Conservation (phyloP, 2,113 vertebrate genomes). For the Leptosomus discolor region DNA sequence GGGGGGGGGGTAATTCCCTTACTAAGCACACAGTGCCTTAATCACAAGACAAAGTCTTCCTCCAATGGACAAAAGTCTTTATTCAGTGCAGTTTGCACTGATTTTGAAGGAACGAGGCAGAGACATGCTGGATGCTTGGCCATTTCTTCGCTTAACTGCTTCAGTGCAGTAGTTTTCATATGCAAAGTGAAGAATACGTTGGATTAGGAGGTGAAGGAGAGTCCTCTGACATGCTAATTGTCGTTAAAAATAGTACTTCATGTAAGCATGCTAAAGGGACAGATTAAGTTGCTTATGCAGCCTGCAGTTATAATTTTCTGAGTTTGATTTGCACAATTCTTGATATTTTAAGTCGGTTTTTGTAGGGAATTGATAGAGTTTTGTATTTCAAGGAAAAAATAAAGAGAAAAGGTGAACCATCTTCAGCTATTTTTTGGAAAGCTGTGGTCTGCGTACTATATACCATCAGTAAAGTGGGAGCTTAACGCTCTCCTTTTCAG, state of each 20-base stretch:
- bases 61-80: not conserved
- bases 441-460: rapidly evolving
- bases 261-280: not conserved
- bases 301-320: not conserved
- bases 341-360: not conserved
- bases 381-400: not conserved
- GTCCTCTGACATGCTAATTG: not conserved
- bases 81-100: not conserved
- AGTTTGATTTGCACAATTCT: not conserved
- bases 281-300: not conserved
- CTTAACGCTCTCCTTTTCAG: not conserved
- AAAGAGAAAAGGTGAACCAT: not conserved
- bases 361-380: not conserved
- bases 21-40: not conserved
- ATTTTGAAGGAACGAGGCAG: not conserved
- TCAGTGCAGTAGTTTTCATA: not conserved
- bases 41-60: not conserved
- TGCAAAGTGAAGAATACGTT: not conserved
- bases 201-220: not conserved
- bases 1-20: not conserved
- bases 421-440: not conserved
- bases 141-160: not conserved
- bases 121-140: not conserved
- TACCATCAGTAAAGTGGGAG: not conserved
- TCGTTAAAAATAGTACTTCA: not conserved